Percentiles rank a stretch among this genome's conserved stretches.
Conservation (phyloP, 2,113 vertebrate species). For the Symphodus melops region DNA sequence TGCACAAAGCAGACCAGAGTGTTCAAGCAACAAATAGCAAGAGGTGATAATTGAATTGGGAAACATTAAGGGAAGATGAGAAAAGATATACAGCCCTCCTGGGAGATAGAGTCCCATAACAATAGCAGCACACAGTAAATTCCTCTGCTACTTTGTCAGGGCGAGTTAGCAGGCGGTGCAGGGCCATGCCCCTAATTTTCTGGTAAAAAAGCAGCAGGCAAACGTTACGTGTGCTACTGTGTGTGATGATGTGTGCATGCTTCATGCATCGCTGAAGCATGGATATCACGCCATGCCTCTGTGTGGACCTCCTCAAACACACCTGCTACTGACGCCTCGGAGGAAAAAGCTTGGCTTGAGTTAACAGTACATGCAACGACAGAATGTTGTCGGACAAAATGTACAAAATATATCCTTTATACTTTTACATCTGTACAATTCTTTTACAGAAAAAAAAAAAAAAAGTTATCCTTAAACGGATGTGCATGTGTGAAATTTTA, state of each 20-base stretch:
- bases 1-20: constrained; percentile 26
- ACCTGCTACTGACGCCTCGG: constrained; percentile 69
- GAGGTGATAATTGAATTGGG: constrained; percentile 70
- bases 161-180: constrained; percentile 45
- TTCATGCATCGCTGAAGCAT: constrained; percentile 67
- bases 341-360: constrained; percentile 49
- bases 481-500: neutral
- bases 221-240: constrained; percentile 63
- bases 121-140: constrained; percentile 54
- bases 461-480: neutral
- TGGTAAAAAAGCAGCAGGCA: constrained; percentile 65
- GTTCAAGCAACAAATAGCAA: constrained; percentile 34
- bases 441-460: neutral
- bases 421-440: neutral
- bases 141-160: constrained; percentile 58
- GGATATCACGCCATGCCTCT: constrained; percentile 64
- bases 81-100: constrained; percentile 34
- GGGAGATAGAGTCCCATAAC: constrained; percentile 51
- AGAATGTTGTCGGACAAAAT: neutral
- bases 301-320: constrained; percentile 70
- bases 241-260: constrained; percentile 70
- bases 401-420: neutral
- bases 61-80: constrained; percentile 43
- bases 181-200: constrained; percentile 61
- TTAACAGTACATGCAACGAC: constrained; percentile 30